Evolutionary conservation across 2,797 vertebrate genomes (phyloP), one percentile per base, ranked within the genome.

Genomic region (Pipistrellus pipistrellus): DNA sequence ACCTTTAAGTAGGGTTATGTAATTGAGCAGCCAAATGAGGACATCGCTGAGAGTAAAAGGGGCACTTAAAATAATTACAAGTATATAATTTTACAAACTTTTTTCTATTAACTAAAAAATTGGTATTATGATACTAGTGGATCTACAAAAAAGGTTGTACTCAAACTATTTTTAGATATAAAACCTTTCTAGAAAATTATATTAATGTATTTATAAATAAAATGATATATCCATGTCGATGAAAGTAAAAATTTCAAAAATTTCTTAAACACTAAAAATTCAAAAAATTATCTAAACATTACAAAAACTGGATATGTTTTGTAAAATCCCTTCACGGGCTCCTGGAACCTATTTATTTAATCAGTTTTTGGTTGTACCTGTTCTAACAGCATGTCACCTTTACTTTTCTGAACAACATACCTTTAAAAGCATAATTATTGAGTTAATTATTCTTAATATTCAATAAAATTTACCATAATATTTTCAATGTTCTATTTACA

Each of bases 21-120:
- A 86, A 77, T 88, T 94, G 69, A 73, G 75, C 64, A 66, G 86
- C 7, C 71, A 83, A 89, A 69, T 13, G 48, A 77, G 51, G 53
- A 55, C 57, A 88, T 76, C 15, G 35, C 0, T 35, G 77, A 90
- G 85, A 78, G 20, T 55, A n/a, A 93, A 89, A 71, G 20, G 21
- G n/a, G 20, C 12, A 25, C 15, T 62, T 81, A 80, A 57, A 83
- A 66, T 88, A 44, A 72, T 53, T 68, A 57, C 2, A 48, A 35
- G 73, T 71, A 18, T 1, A 9, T 62, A 82, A 88, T 48, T 64
- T 77, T 35, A 81, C 3, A 85, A 32, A 81, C 2, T 48, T 68
- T 46, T 30, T 73, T 66, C 62, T 32, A 55, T 51, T 53, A 91
- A 57, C 35, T 59, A 81, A 82, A 27, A 75, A 78, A 41, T 48